Evolutionary conservation across 1,140 invertebrate genomes (phyloP).

Genomic region (Bombus haemorrhoidalis): DNA sequence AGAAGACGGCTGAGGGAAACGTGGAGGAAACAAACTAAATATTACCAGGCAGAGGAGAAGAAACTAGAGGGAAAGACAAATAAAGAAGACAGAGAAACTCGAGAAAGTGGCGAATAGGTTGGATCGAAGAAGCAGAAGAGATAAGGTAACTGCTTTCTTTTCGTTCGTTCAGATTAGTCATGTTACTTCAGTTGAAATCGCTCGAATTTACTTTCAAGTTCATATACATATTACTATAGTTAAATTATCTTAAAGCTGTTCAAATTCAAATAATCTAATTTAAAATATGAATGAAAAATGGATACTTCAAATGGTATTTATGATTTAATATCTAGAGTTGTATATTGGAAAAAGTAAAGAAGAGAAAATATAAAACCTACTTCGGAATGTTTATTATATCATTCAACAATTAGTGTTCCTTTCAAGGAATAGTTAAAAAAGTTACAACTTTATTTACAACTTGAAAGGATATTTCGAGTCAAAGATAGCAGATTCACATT

Average conservation of each 20-base stretch:
- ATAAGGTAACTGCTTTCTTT: not conserved
- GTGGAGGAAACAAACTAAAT: constrained; percentile 4
- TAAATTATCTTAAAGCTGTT: not conserved
- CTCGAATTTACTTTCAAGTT: not conserved
- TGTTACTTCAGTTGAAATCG: not conserved
- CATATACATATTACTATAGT: not conserved
- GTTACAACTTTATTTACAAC: no score
- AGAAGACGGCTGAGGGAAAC: no score
- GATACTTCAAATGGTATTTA: not conserved
- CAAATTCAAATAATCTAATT: not conserved
- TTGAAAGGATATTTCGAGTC: no score
- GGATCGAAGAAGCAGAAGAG: not conserved
- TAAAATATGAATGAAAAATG: not conserved
- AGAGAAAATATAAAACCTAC: not conserved
- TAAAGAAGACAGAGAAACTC: constrained; percentile 3
- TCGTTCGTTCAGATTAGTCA: not conserved
- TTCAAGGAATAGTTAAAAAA: no score
- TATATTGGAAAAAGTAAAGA: not conserved
- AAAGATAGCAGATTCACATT: no score
- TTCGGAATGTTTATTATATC: no score
- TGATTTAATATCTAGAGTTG: not conserved
- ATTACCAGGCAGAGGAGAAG: constrained; percentile 3
- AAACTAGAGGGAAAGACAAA: constrained; percentile 12
- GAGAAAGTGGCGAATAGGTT: not conserved
- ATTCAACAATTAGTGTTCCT: no score